A percentile compares a stretch with the other conserved stretches of the same genome.
Evolutionary conservation across 2,113 vertebrate species (phyloP).

Genomic region (Gyps fulvus): DNA sequence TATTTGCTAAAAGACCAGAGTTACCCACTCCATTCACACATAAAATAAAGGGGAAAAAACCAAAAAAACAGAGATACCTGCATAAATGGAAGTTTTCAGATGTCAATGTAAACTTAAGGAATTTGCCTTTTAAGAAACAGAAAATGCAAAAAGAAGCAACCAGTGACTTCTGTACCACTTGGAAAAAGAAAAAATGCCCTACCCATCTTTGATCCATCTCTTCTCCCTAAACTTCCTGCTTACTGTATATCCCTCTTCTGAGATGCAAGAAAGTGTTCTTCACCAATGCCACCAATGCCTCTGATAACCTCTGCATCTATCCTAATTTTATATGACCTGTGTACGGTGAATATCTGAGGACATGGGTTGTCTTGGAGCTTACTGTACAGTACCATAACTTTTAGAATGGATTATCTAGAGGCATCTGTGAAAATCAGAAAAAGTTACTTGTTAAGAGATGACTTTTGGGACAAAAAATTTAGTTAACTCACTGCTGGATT

Average conservation of each 20-base stretch:
- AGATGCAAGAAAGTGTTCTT: not conserved
- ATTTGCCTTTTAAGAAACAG: not conserved
- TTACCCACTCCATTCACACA: not conserved
- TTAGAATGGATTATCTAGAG: not conserved
- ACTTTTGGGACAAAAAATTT: not conserved
- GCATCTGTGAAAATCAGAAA: not conserved
- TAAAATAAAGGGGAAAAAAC: too few species aligned
- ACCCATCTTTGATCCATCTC: rapidly evolving
- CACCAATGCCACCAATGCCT: not conserved
- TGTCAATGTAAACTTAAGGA: not conserved
- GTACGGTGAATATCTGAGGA: not conserved
- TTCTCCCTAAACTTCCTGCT: not conserved
- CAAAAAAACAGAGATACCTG: not conserved
- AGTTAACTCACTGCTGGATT: not conserved
- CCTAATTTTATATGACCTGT: not conserved
- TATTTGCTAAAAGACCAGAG: not conserved
- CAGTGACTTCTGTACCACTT: not conserved
- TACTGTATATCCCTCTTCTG: not conserved
- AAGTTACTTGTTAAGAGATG: not conserved
- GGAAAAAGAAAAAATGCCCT: rapidly evolving
- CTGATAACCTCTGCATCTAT: not conserved
- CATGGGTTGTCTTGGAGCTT: not conserved
- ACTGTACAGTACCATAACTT: not conserved
- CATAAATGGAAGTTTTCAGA: not conserved
- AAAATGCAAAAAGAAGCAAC: not conserved